Base-by-base conservation (phyloP, 1,140 invertebrate genomes). In the Euglossa dilemma region DNA sequence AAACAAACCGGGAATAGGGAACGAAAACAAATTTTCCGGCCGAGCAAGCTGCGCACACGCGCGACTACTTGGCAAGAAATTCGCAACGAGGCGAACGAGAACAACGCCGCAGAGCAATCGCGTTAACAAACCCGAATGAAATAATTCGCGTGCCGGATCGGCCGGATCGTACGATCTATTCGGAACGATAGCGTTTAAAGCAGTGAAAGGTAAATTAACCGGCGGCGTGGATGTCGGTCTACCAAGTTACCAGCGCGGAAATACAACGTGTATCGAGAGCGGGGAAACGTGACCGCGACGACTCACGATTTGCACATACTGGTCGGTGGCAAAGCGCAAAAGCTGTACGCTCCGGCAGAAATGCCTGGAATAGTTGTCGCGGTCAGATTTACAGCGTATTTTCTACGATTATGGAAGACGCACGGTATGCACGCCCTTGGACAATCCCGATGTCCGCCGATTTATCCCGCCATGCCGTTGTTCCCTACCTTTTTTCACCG, bases 361-460 rank as follows among this genome's bases (percentile, higher is more conserved):
- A 85, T 73, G 52, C 64, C 70, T 28, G 14, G 86, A 57, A 79
- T 61, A 79, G 82, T 75, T 71, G 83, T 82, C 56, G 67, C 57
- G 71, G 61, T 77, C 78, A 84, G 74, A 82, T 78, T 87, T 77
- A 78, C 83, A 64, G 47, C 71, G 74, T 74, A 75, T 82, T 85
- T 80, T 75, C 71, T 25, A 54, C 80, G 87, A 85, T 89, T 88
- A 80, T 73, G 61, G 79, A 36, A 88, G 74, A 83, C 81, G 83
- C 78, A 67, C 59, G 78, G 64, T 72, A 78, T 82, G 66, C 54
- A 11, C 28, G 47, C 25, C 56, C 63, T 76, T 59, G 75, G 36
- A 74, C 72, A 80, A 82, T 78, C 70, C 52, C 74, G 54, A 54
- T 66, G 45, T 20, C 52, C 20, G 52, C 36, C 67, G 73, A 86